Percentiles rank a stretch among this genome's conserved stretches.
phyloP scores from a whole-genome alignment of 2,797 vertebrate species.

The Agapornis canus region DNA sequence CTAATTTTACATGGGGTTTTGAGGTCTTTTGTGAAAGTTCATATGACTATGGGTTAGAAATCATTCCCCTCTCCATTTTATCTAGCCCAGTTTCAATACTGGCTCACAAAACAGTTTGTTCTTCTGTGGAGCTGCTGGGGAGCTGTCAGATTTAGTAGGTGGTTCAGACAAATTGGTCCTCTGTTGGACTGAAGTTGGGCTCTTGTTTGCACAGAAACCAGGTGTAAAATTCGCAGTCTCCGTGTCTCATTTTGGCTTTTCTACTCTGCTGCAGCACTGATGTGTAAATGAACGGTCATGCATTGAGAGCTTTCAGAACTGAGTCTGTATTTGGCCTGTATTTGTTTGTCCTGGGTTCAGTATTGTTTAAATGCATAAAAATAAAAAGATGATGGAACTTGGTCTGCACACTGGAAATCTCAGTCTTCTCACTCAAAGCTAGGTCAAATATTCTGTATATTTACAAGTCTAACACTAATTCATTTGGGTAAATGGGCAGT shows the following conservation, averaged over 20 bases:
- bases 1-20: background rate
- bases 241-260: background rate
- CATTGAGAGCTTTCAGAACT: background rate
- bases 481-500: background rate
- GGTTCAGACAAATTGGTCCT: background rate
- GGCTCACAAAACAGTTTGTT: background rate
- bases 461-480: background rate
- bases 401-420: background rate
- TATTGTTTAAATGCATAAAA: background rate
- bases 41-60: background rate
- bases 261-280: background rate
- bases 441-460: background rate
- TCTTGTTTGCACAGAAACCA: background rate
- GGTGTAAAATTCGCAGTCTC: background rate
- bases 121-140: background rate
- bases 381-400: background rate
- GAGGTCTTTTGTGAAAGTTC: background rate
- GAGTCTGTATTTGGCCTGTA: background rate
- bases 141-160: background rate
- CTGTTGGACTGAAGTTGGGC: background rate
- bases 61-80: background rate
- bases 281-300: background rate
- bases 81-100: background rate
- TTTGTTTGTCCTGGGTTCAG: background rate
- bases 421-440: background rate